Evolutionary conservation across 2,797 vertebrate species (phyloP).

Genomic region (Cossypha heuglini): DNA sequence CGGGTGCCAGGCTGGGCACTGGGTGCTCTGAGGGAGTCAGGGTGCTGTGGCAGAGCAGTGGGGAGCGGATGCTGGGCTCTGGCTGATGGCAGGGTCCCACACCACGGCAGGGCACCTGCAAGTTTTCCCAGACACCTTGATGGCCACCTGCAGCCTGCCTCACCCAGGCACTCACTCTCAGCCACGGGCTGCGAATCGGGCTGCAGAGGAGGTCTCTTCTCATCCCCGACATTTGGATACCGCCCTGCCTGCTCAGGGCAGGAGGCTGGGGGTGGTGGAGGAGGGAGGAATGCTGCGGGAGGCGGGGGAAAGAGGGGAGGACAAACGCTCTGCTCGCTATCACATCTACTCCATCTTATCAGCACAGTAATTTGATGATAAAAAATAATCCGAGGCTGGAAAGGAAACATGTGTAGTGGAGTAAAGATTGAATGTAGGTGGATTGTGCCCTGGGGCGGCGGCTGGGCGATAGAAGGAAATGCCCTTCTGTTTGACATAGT

Average conservation of each 20-base stretch:
- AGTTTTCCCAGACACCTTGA: neutral
- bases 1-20: accelerated
- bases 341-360: slow-evolving; percentile 83
- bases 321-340: slow-evolving; percentile 63
- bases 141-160: neutral
- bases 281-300: neutral
- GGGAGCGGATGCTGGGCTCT: accelerated
- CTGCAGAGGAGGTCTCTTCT: slow-evolving; percentile 66
- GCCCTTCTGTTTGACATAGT: slow-evolving; percentile 83
- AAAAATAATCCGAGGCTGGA: slow-evolving; percentile 86
- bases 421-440: slow-evolving; percentile 81
- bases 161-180: slow-evolving; percentile 28
- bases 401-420: slow-evolving; percentile 92
- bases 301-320: neutral
- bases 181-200: slow-evolving; percentile 27
- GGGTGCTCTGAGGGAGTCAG: neutral
- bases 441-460: slow-evolving; percentile 86
- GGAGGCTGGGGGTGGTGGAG: neutral
- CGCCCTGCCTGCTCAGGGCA: slow-evolving; percentile 49
- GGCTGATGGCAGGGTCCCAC: accelerated
- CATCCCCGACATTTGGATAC: slow-evolving; percentile 83
- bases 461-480: slow-evolving; percentile 65
- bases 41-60: accelerated
- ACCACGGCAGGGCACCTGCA: accelerated
- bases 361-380: slow-evolving; percentile 84